These are phyloP conservation scores for Galaxias olidus DNA, from an alignment of 2,797 vertebrate genomes.

Conservation along the genomic window DNA sequence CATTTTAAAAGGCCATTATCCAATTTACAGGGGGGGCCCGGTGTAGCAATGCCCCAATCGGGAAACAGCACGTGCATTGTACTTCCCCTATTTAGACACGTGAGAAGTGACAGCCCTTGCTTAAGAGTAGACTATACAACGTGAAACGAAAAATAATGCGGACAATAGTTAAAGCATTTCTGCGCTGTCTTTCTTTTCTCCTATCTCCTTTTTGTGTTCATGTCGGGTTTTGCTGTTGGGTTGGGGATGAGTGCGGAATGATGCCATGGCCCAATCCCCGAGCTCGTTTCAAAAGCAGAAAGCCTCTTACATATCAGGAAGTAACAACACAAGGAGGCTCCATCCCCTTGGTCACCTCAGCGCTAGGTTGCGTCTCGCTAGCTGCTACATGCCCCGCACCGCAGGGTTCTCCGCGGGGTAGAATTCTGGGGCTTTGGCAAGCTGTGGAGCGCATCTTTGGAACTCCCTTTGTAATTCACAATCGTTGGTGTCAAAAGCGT, in stretches of 20 bases:
- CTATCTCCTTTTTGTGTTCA: conserved; percentile 79
- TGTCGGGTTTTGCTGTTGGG: conserved; percentile 75
- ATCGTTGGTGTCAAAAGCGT: conserved; percentile 57
- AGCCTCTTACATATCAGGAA: conserved; percentile 83
- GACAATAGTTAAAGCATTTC: conserved; percentile 73
- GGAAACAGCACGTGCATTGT: conserved; percentile 56
- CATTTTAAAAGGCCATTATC: conserved; percentile 63
- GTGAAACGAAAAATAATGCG: conserved; percentile 60
- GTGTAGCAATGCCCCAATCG: conserved; percentile 55
- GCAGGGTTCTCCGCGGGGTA: conserved; percentile 62
- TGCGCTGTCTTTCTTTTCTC: conserved; percentile 76
- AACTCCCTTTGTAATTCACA: conserved; percentile 67
- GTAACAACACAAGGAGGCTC: conserved; percentile 64
- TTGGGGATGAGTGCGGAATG: conserved; percentile 69
- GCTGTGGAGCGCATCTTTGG: conserved; percentile 77
- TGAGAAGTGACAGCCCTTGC: conserved; percentile 16
- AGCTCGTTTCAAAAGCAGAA: conserved; percentile 74
- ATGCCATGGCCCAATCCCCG: conserved; percentile 76
- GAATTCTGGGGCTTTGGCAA: conserved; percentile 74
- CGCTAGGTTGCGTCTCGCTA: conserved; percentile 69
- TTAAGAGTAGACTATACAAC: conserved; percentile 11
- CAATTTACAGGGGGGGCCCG: conserved; percentile 61
- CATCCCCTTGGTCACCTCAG: conserved; percentile 54
- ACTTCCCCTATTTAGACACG: conserved; percentile 53
- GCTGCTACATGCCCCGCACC: conserved; percentile 65